Evolutionary conservation across 2,888 invertebrate genomes (phyloP).

Genomic region (Acanthoscelides obtectus): DNA sequence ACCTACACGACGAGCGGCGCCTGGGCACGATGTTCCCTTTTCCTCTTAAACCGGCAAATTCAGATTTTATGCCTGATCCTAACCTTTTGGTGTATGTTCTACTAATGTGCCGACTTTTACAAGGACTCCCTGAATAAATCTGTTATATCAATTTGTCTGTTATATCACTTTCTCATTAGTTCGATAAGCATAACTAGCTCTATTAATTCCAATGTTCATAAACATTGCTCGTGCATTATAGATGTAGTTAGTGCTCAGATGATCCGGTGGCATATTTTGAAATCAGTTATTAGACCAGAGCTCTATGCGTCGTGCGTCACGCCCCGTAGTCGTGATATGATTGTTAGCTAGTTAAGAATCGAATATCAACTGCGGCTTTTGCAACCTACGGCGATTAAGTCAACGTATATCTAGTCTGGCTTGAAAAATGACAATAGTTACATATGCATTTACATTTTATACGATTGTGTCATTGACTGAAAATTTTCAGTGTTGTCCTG

Average conservation of each 20-base stretch:
- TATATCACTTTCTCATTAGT: too few relatives aligned
- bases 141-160: too few relatives aligned
- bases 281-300: conserved; percentile 37
- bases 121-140: too few relatives aligned
- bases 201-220: too few relatives aligned
- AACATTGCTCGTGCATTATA: neutral
- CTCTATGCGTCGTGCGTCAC: conserved; percentile 38
- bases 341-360: conserved; percentile 33
- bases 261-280: conserved; percentile 27
- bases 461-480: neutral
- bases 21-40: too few relatives aligned
- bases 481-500: neutral
- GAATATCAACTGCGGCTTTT: neutral
- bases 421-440: neutral
- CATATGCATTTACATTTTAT: neutral
- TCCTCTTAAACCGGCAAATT: too few relatives aligned
- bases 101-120: too few relatives aligned
- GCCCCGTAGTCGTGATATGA: conserved; percentile 38
- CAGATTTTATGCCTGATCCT: too few relatives aligned
- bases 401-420: neutral
- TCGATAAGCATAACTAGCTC: too few relatives aligned
- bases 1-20: too few relatives aligned
- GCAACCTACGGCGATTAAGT: neutral
- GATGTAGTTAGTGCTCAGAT: neutral
- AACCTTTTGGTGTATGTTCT: too few relatives aligned